These are phyloP conservation scores for Papilio polytes DNA, from an alignment of 1,140 invertebrate species.

Conservation along the genomic window DNA sequence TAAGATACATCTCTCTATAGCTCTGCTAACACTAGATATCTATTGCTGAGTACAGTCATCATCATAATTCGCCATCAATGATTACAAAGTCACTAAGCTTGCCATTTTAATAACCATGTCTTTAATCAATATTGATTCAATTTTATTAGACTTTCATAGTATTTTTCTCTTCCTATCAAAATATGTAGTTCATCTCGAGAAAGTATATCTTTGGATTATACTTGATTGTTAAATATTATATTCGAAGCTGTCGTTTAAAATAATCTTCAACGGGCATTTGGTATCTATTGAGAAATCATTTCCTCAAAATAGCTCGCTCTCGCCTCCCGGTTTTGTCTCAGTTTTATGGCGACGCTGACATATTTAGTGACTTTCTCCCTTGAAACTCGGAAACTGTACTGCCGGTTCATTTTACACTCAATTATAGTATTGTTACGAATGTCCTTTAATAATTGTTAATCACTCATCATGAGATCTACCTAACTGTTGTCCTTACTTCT, in stretches of 20 bases:
- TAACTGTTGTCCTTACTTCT: background rate
- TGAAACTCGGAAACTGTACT: conserved; percentile 41
- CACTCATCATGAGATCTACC: background rate
- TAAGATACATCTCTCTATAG: background rate
- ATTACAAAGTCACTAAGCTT: too few relatives aligned
- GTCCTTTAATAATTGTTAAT: conserved; percentile 24
- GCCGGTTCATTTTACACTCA: conserved; percentile 52
- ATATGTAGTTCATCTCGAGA: background rate
- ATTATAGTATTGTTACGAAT: conserved; percentile 50
- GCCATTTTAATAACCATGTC: too few relatives aligned
- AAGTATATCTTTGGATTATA: background rate
- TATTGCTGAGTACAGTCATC: background rate
- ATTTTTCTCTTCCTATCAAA: background rate
- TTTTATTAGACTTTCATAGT: background rate
- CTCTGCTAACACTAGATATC: background rate
- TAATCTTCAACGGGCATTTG: background rate
- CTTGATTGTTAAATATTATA: background rate
- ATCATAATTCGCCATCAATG: background rate
- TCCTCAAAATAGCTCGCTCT: conserved; percentile 46
- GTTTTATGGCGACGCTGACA: conserved; percentile 47
- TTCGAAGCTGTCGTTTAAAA: background rate
- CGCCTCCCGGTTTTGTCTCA: conserved; percentile 40
- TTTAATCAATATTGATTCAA: too few relatives aligned
- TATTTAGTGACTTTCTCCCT: conserved; percentile 43
- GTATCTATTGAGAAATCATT: conserved; percentile 35